Conservation (phyloP, 2,113 vertebrate genomes). For the Nesospiza acunhae region DNA sequence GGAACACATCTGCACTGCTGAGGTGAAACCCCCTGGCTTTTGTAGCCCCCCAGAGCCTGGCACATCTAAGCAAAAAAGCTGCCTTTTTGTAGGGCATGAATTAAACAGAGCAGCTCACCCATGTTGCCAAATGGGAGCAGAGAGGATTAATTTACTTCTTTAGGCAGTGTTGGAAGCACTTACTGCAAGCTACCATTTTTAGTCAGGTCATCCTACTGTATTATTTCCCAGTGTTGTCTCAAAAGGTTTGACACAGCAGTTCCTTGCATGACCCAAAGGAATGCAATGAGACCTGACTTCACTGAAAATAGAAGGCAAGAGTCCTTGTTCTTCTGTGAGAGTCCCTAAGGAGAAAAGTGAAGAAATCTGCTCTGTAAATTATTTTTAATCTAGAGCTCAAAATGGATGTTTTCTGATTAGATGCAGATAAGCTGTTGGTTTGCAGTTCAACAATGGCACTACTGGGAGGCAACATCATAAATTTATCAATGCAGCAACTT, state of each 20-base stretch:
- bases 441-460: neutral
- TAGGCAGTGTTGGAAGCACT: constrained; percentile 35
- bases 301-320: constrained; percentile 6
- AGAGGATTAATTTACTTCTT: constrained; percentile 65
- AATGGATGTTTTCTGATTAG: neutral
- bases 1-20: neutral
- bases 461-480: neutral
- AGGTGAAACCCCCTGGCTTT: neutral
- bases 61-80: neutral
- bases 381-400: neutral
- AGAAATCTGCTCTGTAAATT: neutral
- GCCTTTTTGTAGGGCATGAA: neutral
- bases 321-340: neutral
- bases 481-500: neutral
- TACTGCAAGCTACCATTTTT: constrained; percentile 57
- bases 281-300: neutral
- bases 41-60: neutral
- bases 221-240: constrained; percentile 51
- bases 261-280: constrained; percentile 15
- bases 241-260: constrained; percentile 37
- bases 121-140: constrained; percentile 18
- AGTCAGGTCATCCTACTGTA: constrained; percentile 21
- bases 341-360: neutral
- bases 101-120: constrained; percentile 26
- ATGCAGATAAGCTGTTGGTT: neutral